Conservation (phyloP, 2,888 invertebrate genomes). For the Hipparchia sbordonii region DNA sequence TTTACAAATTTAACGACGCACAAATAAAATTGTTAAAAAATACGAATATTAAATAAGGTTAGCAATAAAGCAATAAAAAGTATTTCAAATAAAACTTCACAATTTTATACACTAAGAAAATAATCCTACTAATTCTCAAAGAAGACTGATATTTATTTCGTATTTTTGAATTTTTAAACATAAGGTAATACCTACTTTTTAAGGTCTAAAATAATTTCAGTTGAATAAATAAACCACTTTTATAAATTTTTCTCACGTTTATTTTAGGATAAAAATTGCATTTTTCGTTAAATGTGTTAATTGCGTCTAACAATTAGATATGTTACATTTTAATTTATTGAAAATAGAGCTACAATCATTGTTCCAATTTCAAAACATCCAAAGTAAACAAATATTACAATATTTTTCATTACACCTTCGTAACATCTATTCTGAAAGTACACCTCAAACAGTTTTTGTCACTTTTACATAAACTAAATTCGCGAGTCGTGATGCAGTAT, state of each 20-base stretch:
- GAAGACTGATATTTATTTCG: background rate
- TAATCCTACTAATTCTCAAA: background rate
- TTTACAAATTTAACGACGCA: background rate
- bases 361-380: constrained; percentile 18
- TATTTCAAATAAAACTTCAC: background rate
- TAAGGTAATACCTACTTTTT: too few species aligned
- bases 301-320: constrained; percentile 59
- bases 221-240: background rate
- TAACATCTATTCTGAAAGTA: background rate
- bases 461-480: background rate
- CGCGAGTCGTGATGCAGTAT: background rate
- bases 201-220: too few species aligned
- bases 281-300: constrained; percentile 13
- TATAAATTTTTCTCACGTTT: background rate
- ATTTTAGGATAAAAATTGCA: background rate
- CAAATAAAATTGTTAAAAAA: background rate
- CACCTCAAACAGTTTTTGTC: background rate
- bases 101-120: background rate
- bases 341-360: constrained; percentile 23
- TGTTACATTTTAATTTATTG: constrained; percentile 46
- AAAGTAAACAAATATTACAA: constrained; percentile 13
- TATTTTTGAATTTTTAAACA: too few species aligned
- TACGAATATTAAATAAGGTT: background rate
- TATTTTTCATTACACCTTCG: constrained; percentile 24
- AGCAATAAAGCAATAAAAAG: background rate